phyloP scores from a whole-genome alignment of 2,113 vertebrate species.

The Ia io region DNA sequence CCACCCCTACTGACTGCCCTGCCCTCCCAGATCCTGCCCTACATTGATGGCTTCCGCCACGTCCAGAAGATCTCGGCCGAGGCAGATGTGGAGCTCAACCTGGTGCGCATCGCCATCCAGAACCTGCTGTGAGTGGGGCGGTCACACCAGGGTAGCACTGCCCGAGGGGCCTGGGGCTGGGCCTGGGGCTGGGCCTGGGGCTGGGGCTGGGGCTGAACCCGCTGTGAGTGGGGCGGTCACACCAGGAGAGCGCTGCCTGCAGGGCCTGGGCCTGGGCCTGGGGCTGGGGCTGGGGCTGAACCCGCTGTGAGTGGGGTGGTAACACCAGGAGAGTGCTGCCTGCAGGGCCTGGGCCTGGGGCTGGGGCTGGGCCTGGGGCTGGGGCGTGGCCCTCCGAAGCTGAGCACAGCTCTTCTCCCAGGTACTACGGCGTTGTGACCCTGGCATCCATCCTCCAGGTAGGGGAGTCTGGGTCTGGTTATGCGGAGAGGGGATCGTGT shows the following conservation, averaged over 20 bases:
- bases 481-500: background rate
- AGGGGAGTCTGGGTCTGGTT: conserved; percentile 57
- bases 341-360: background rate
- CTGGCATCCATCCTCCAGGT: conserved; percentile 98
- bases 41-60: conserved; percentile 96
- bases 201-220: background rate
- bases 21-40: conserved; percentile 90
- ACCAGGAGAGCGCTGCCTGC: no score
- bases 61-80: conserved; percentile 98
- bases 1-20: background rate
- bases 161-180: background rate
- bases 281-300: background rate
- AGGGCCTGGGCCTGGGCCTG: background rate
- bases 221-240: no score
- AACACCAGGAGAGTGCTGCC: no score
- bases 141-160: no score
- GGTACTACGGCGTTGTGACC: conserved; percentile 95
- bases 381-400: background rate
- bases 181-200: background rate
- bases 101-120: conserved; percentile 97
- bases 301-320: no score
- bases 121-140: conserved; percentile 91
- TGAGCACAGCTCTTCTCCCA: conserved; percentile 71
- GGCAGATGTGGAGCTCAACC: conserved; percentile 96
- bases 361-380: background rate